These are phyloP conservation scores for Ostrea denselamellosa DNA, from an alignment of 1,140 invertebrate genomes.

Conservation along the genomic window DNA sequence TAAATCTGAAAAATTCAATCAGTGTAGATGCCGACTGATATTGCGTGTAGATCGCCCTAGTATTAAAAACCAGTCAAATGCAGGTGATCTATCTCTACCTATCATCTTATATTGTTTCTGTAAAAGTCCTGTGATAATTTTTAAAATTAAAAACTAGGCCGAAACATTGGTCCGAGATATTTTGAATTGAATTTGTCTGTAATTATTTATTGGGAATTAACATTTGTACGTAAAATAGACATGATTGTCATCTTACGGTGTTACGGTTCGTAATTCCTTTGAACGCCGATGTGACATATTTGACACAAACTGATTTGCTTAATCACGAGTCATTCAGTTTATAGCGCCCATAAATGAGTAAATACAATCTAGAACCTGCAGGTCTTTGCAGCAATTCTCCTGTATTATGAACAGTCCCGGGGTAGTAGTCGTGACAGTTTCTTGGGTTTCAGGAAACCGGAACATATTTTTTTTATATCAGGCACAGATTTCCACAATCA, in stretches of 20 bases:
- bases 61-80: slow-evolving; percentile 11
- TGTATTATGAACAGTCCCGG: too few relatives aligned
- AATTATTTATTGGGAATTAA: slow-evolving; percentile 37
- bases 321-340: slow-evolving; percentile 24
- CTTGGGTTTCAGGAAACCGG: too few relatives aligned
- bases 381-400: too few relatives aligned
- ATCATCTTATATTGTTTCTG: slow-evolving; percentile 14
- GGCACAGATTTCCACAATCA: too few relatives aligned
- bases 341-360: slow-evolving; percentile 15
- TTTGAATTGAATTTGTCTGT: slow-evolving; percentile 14
- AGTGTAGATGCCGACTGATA: background rate
- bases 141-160: slow-evolving; percentile 29
- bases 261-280: slow-evolving; percentile 8
- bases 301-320: slow-evolving; percentile 31
- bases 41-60: background rate
- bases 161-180: slow-evolving; percentile 24
- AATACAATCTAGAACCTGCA: background rate
- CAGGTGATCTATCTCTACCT: slow-evolving; percentile 2
- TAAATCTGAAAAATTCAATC: slow-evolving; percentile 12
- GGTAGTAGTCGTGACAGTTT: too few relatives aligned
- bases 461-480: too few relatives aligned
- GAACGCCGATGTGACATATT: background rate
- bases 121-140: slow-evolving; percentile 1
- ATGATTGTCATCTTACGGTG: background rate
- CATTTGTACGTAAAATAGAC: background rate